Conservation (phyloP, 2,113 vertebrate species). For the Campylomormyrus tamandua region DNA sequence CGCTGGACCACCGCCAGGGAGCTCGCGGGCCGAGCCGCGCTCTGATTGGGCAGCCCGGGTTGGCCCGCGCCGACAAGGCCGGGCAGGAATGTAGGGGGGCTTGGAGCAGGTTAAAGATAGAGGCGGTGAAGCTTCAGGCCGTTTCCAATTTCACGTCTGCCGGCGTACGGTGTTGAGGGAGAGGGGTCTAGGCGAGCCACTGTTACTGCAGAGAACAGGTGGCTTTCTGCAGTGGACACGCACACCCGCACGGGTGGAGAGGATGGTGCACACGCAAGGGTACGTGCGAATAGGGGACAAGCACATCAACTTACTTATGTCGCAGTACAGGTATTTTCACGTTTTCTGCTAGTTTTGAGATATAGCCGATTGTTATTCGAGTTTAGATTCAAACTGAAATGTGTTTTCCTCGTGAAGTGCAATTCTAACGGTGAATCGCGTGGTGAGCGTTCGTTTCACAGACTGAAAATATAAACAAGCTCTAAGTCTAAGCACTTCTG, state of each 20-base stretch:
- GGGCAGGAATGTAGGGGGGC: constrained; percentile 85
- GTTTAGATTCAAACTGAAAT: background rate
- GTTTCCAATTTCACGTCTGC: constrained; percentile 66
- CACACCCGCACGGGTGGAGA: constrained; percentile 32
- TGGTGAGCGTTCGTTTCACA: background rate
- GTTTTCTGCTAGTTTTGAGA: background rate
- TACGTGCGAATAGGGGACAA: constrained; percentile 52
- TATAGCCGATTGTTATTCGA: background rate
- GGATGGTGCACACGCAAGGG: constrained; percentile 69
- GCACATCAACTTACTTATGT: background rate
- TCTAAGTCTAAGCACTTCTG: background rate
- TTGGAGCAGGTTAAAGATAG: constrained; percentile 98
- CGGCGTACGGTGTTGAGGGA: constrained; percentile 31
- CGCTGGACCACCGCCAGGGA: constrained; percentile 36
- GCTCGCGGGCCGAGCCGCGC: constrained; percentile 46
- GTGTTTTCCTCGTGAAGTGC: background rate
- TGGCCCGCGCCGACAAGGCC: constrained; percentile 74
- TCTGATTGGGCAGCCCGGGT: constrained; percentile 70
- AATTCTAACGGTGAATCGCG: background rate
- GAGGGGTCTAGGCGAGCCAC: constrained; percentile 13
- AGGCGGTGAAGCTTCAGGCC: constrained; percentile 64
- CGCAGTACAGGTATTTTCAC: background rate
- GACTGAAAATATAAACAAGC: background rate
- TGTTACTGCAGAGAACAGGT: constrained; percentile 26
- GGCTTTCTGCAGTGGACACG: constrained; percentile 29